Evolutionary conservation across 2,888 invertebrate species (phyloP).

Genomic region (Cremastinae sp.): DNA sequence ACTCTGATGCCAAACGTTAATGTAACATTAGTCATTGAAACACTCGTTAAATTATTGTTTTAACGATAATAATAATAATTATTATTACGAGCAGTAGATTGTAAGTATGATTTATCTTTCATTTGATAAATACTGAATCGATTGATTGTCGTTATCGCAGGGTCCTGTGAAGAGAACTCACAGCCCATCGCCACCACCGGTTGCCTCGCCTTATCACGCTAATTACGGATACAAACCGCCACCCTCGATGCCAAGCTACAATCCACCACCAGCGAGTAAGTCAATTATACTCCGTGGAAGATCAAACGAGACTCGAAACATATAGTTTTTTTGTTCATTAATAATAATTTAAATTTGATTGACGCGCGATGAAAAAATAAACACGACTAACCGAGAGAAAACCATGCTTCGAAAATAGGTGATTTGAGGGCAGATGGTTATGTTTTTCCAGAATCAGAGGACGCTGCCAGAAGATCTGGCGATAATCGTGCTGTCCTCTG

Average conservation of each 20-base stretch:
- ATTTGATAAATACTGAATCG: too few relatives aligned
- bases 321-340: constrained; percentile 1
- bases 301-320: constrained; percentile 23
- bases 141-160: constrained; percentile 79
- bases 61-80: constrained; percentile 63
- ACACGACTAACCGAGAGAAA: constrained; percentile 58
- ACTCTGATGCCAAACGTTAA: constrained; percentile 78
- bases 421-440: constrained; percentile 69
- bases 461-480: constrained; percentile 90
- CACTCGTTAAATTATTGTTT: constrained; percentile 43
- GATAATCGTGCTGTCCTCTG: constrained; percentile 91
- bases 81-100: too few relatives aligned
- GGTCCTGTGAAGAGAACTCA: constrained; percentile 84
- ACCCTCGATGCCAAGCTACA: constrained; percentile 83
- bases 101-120: too few relatives aligned
- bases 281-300: constrained; percentile 46
- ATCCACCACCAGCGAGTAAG: constrained; percentile 84
- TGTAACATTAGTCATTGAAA: constrained; percentile 45
- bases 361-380: constrained; percentile 21
- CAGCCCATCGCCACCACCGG: constrained; percentile 85
- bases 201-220: constrained; percentile 82
- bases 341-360: constrained; percentile 30
- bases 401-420: constrained; percentile 66
- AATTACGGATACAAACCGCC: constrained; percentile 83
- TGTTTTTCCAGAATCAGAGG: constrained; percentile 86